These are phyloP conservation scores for Aphelinus certus DNA, from an alignment of 1,140 invertebrate species.

Conservation along the genomic window DNA sequence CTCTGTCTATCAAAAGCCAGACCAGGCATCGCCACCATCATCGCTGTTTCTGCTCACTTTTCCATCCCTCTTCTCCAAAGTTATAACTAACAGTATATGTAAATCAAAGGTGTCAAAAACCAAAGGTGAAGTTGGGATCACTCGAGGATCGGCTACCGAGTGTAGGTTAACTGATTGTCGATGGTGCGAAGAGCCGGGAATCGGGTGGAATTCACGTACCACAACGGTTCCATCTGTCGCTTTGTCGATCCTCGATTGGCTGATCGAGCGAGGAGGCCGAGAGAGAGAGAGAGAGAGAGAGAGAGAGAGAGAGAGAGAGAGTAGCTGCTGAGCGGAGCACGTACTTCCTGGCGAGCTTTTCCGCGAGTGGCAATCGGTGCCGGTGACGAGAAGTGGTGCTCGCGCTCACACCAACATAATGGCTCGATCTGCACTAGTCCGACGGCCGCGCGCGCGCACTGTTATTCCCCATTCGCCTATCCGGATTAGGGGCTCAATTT, in stretches of 20 bases:
- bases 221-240: too few species aligned
- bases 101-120: too few species aligned
- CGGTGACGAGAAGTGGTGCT: conserved; percentile 41
- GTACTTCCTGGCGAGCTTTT: conserved; percentile 46
- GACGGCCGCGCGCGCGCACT: conserved; percentile 33
- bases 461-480: conserved; percentile 50
- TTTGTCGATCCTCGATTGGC: background rate
- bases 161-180: too few species aligned
- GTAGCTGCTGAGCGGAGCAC: conserved; percentile 33
- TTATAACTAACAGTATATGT: too few species aligned
- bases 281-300: background rate
- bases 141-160: too few species aligned
- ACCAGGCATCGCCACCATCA: too few species aligned
- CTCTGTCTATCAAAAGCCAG: too few species aligned
- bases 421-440: conserved; percentile 47
- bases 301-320: background rate
- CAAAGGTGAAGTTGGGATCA: too few species aligned
- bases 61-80: conserved; percentile 15
- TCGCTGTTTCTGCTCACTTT: background rate
- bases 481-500: conserved; percentile 52
- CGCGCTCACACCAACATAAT: conserved; percentile 42
- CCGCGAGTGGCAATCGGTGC: conserved; percentile 43
- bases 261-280: background rate
- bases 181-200: too few species aligned
- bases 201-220: too few species aligned